Evolutionary conservation across 2,797 vertebrate genomes (phyloP).

Genomic region (Microchirus variegatus): DNA sequence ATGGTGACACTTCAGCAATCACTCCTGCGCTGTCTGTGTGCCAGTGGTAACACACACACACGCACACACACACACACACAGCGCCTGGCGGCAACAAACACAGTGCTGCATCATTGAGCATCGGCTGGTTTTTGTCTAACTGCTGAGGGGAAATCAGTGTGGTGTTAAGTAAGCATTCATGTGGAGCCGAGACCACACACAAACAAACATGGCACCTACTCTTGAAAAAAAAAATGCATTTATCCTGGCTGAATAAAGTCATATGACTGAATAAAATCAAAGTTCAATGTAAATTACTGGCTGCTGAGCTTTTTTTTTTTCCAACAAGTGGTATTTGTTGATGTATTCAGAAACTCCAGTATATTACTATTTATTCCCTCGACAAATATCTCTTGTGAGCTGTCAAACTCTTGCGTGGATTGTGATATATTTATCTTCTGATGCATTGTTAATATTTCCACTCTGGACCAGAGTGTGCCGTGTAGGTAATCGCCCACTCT

Average conservation of each 20-base stretch:
- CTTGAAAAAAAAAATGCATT: slow-evolving; percentile 59
- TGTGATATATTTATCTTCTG: slow-evolving; percentile 70
- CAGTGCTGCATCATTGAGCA: slow-evolving; percentile 73
- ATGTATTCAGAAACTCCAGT: slow-evolving; percentile 47
- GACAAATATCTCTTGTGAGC: slow-evolving; percentile 55
- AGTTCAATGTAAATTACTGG: slow-evolving; percentile 33
- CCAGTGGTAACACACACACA: slow-evolving; percentile 50
- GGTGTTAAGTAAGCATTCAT: slow-evolving; percentile 78
- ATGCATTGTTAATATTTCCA: slow-evolving; percentile 66
- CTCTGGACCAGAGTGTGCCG: slow-evolving; percentile 57
- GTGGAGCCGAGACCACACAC: slow-evolving; percentile 71
- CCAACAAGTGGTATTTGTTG: slow-evolving; percentile 34
- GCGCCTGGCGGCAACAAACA: slow-evolving; percentile 64
- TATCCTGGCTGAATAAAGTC: slow-evolving; percentile 25
- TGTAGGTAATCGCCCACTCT: slow-evolving; percentile 73
- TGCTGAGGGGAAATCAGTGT: slow-evolving; percentile 74
- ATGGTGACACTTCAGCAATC: slow-evolving; percentile 76
- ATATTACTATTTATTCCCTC: slow-evolving; percentile 55
- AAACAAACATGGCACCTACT: slow-evolving; percentile 61
- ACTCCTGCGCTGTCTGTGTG: slow-evolving; percentile 70
- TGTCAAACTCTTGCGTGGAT: slow-evolving; percentile 53
- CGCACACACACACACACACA: slow-evolving; percentile 28
- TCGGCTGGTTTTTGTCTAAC: slow-evolving; percentile 71
- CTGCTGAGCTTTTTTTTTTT: slow-evolving; percentile 27
- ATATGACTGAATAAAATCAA: slow-evolving; percentile 49